Conservation (phyloP, 2,797 vertebrate genomes). For the Megalops cyprinoides region DNA sequence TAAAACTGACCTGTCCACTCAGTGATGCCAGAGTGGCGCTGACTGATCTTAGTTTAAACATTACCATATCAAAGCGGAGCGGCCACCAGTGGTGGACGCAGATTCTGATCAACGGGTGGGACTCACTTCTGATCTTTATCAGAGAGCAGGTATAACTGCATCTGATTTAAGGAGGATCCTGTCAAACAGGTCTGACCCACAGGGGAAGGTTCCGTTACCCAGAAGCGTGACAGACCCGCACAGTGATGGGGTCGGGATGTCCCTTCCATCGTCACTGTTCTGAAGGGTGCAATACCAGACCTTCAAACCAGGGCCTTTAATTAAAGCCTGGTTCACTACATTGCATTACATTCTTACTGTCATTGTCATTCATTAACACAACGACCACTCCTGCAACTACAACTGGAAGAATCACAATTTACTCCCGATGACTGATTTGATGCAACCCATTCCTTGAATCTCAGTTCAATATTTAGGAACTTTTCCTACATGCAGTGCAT, state of each 20-base stretch:
- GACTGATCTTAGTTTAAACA: background rate
- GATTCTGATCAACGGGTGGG: background rate
- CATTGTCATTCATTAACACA: too few relatives aligned
- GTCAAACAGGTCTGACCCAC: conserved; percentile 8
- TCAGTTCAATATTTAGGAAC: too few relatives aligned
- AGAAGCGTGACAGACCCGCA: background rate
- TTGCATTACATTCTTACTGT: too few relatives aligned
- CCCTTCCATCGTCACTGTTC: conserved; percentile 81
- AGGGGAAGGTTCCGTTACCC: background rate
- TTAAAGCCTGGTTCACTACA: too few relatives aligned
- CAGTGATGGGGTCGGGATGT: background rate
- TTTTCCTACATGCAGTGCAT: too few relatives aligned
- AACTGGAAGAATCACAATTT: too few relatives aligned
- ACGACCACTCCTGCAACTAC: too few relatives aligned
- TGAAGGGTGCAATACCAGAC: too few relatives aligned
- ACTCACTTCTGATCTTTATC: conserved; percentile 1
- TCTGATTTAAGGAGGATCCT: background rate
- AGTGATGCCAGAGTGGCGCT: background rate
- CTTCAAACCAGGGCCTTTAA: too few relatives aligned
- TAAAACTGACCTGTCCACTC: background rate
- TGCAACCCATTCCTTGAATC: too few relatives aligned
- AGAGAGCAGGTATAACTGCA: background rate
- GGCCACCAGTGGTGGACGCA: background rate
- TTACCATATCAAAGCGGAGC: background rate
- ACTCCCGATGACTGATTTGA: too few relatives aligned